Evolutionary conservation across 2,888 invertebrate species (phyloP).

Genomic region (Limnephilus marmoratus): DNA sequence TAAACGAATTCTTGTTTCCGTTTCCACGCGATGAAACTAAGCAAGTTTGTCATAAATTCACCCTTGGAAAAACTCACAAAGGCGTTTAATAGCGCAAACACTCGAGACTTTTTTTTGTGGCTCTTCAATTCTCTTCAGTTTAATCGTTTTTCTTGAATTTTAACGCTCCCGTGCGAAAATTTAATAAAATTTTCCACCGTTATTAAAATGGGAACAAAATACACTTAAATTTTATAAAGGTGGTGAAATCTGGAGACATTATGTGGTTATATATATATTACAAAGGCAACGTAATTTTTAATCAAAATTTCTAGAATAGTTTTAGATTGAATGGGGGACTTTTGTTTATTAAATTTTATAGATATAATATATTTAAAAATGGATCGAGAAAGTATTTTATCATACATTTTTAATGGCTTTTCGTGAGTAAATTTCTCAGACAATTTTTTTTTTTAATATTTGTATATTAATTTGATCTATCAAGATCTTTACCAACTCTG

Average conservation of each 20-base stretch:
- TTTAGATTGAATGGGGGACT: neutral
- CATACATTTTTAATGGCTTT: neutral
- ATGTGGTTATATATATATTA: neutral
- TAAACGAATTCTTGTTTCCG: neutral
- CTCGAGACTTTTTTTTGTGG: neutral
- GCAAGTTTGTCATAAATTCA: neutral
- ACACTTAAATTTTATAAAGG: neutral
- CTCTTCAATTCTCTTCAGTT: neutral
- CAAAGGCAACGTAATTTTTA: neutral
- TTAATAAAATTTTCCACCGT: neutral
- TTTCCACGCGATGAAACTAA: neutral
- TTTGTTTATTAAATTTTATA: neutral
- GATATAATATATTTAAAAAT: neutral
- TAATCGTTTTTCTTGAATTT: neutral
- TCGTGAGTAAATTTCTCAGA: neutral
- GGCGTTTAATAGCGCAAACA: neutral
- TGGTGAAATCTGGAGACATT: neutral
- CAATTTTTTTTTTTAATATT: too few species aligned
- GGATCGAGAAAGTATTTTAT: neutral
- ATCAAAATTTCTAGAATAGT: neutral
- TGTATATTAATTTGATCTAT: too few species aligned
- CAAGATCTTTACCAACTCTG: too few species aligned
- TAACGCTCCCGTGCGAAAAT: neutral
- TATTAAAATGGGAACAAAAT: neutral
- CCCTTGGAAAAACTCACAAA: neutral